Percentiles rank a stretch among this genome's conserved stretches.
phyloP scores from a whole-genome alignment of 2,113 vertebrate genomes.

The Trematomus loennbergii region DNA sequence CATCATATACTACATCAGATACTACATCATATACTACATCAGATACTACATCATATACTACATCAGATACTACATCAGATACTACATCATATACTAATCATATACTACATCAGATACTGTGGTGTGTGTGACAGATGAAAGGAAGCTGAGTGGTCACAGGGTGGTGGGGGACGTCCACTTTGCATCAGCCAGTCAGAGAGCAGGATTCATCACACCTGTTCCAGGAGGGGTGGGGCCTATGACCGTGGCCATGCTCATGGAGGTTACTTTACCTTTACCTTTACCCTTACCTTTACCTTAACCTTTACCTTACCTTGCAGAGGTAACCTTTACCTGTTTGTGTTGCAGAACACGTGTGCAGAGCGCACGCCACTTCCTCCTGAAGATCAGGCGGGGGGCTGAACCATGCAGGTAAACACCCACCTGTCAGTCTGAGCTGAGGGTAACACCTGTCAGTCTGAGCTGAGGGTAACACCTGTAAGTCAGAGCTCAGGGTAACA shows the following conservation, averaged over 20 bases:
- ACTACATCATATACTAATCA: no score
- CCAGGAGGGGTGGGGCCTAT: conserved; percentile 97
- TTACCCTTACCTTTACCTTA: no score
- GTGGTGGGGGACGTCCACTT: conserved; percentile 95
- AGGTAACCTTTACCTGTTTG: background rate
- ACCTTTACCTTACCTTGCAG: no score
- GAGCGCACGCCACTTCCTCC: conserved; percentile 89
- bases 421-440: background rate
- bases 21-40: no score
- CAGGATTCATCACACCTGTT: conserved; percentile 93
- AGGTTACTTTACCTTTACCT: conserved; percentile 72
- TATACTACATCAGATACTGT: background rate
- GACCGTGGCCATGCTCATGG: conserved; percentile 99
- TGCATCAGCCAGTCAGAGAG: conserved; percentile 87
- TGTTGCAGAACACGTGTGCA: conserved; percentile 92
- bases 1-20: no score
- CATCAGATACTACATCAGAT: no score
- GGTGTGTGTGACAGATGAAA: conserved; percentile 82
- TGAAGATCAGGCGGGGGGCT: conserved; percentile 69
- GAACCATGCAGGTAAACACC: conserved; percentile 81
- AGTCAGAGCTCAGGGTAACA: no score
- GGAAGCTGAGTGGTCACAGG: conserved; percentile 87
- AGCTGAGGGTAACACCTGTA: no score
- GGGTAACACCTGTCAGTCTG: no score
- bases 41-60: no score